Evolutionary conservation across 2,113 vertebrate species (phyloP).

Genomic region (Syngnathus floridae): DNA sequence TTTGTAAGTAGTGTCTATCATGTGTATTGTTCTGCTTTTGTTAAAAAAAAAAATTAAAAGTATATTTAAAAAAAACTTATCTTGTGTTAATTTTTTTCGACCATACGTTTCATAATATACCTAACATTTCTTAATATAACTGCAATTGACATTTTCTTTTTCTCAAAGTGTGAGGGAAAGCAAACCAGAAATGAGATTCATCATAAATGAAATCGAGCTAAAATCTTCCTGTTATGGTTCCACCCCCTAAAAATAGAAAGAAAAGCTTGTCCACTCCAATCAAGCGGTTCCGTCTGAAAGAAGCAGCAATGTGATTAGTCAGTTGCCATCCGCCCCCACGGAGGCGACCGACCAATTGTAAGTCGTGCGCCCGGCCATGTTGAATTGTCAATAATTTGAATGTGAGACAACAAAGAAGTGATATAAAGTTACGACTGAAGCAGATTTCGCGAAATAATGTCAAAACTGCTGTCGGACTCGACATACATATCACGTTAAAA

Average conservation of each 20-base stretch:
- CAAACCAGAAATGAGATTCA: no score
- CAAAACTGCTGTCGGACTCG: neutral
- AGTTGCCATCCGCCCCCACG: conserved; percentile 1
- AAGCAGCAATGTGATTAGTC: conserved; percentile 53
- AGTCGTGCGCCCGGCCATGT: conserved; percentile 60
- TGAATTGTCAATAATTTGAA: conserved; percentile 50
- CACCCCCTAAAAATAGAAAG: no score
- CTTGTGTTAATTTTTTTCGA: neutral
- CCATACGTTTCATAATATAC: no score
- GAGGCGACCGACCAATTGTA: conserved; percentile 33
- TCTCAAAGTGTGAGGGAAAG: no score
- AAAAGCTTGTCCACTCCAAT: no score
- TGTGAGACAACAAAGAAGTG: conserved; percentile 47
- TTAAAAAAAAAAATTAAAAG: neutral
- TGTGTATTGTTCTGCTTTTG: conserved; percentile 6
- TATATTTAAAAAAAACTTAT: conserved; percentile 16
- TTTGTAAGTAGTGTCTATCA: neutral
- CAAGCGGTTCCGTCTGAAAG: conserved; percentile 33
- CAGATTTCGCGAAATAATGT: conserved; percentile 19
- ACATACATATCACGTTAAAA: neutral
- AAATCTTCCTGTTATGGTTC: no score
- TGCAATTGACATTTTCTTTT: neutral
- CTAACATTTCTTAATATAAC: no score
- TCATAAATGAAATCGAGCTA: no score
- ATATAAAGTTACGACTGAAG: conserved; percentile 20